Evolutionary conservation across 1,140 invertebrate genomes (phyloP), one percentile per base, ranked within the genome.

Genomic region (Chrysomallon squamiferum): DNA sequence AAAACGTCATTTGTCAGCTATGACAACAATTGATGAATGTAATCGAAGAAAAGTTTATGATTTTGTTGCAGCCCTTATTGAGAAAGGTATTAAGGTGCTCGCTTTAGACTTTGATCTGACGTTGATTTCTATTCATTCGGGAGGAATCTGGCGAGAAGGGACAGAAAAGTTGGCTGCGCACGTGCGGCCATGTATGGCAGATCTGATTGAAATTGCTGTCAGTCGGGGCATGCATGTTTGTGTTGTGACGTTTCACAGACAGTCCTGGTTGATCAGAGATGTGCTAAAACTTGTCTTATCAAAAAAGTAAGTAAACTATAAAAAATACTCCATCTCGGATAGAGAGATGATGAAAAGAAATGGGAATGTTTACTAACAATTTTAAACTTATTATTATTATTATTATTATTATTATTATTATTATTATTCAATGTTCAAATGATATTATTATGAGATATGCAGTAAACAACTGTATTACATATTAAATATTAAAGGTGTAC

Each of bases 41-140:
- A 22, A 54, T 27, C 22, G 29, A 54, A 94, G 95, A 32, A 69
- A 66, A 27, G 63, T 77, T 22, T 58, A 71, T 33, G 58, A 60
- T 13, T 69, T 79, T 59, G 69, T 77, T 13, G 49, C 49, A 6
- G 56, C 72, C 11, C 52, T 80, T 20, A 62, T 58, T 27, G 72
- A 77, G 50, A 80, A 78, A 62, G 73, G 75, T 7, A 77, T 85
- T 35, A 75, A 76, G 61, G 63, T 85, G 41, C 59, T 85, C 15
- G 84, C 84, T 4, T 54, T 84, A 15, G 84, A 85, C 71, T 85
- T 85, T 66, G 84, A 85, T 66, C 72, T 78, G 43, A 85, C 84
- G 7, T 62, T 84, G 32, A 76, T 85, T 38, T 75, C 71, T 20
- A 76, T 83, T 47, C 82, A 85, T 58, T 82, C 84, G 20, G 77